These are phyloP conservation scores for Oscheius myriophilus DNA, from an alignment of 2,888 invertebrate genomes.

Conservation along the genomic window DNA sequence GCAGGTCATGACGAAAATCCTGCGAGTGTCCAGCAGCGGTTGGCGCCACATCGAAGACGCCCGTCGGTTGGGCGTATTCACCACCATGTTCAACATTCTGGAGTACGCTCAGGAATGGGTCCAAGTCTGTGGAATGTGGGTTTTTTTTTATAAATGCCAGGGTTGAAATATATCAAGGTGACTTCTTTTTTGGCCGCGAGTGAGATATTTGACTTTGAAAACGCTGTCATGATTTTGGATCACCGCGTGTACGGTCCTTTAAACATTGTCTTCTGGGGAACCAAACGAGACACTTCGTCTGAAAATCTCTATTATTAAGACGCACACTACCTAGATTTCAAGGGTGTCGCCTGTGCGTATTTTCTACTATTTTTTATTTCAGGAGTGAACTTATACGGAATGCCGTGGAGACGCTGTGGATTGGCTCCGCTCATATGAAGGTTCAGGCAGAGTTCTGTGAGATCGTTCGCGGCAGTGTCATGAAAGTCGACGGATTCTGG, in stretches of 20 bases:
- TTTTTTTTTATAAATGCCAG: too few species aligned
- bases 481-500: constrained; percentile 3
- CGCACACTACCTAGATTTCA: too few species aligned
- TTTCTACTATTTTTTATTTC: too few species aligned
- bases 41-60: constrained; percentile 92
- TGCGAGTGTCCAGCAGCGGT: constrained; percentile 33
- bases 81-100: constrained; percentile 84
- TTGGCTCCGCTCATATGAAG: constrained; percentile 74
- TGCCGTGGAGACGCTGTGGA: constrained; percentile 85
- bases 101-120: constrained; percentile 35
- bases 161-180: too few species aligned
- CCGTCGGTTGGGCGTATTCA: constrained; percentile 82
- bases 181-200: too few species aligned
- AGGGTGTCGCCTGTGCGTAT: too few species aligned
- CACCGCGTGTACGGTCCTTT: too few species aligned
- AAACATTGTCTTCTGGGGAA: too few species aligned
- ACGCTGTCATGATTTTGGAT: too few species aligned
- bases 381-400: constrained; percentile 81
- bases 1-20: constrained; percentile 81
- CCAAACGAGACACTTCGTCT: too few species aligned
- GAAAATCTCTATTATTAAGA: too few species aligned
- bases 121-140: constrained; percentile 22
- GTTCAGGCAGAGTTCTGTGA: constrained; percentile 36
- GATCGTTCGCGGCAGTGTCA: neutral
- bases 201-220: too few species aligned